phyloP scores from a whole-genome alignment of 1,140 invertebrate genomes.

The Pseudoatta argentina region DNA sequence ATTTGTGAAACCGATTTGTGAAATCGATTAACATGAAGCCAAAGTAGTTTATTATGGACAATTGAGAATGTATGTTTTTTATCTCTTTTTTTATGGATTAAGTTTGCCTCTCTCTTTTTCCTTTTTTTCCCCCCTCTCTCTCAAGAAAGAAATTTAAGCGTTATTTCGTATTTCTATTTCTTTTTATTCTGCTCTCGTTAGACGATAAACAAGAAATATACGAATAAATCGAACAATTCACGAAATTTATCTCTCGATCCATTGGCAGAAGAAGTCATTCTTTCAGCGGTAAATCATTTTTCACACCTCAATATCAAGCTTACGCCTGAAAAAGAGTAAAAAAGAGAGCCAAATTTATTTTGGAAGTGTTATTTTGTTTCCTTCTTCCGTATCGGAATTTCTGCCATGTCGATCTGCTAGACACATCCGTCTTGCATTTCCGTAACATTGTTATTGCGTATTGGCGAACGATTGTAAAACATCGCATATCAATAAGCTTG shows the following conservation, averaged over 20 bases:
- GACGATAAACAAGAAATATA: conserved; percentile 8
- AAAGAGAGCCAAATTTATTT: conserved; percentile 33
- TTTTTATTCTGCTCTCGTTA: background rate
- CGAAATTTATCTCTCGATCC: conserved; percentile 22
- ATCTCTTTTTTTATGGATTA: background rate
- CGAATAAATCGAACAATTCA: conserved; percentile 13
- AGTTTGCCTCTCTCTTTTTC: background rate
- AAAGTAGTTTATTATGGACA: background rate
- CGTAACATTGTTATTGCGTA: conserved; percentile 3
- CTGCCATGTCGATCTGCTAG: background rate
- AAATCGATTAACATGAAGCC: background rate
- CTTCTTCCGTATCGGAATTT: background rate
- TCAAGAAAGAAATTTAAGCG: background rate
- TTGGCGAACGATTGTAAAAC: background rate
- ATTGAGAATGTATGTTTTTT: background rate
- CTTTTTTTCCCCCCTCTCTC: background rate
- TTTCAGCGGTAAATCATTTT: conserved; percentile 6
- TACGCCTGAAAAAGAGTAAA: background rate
- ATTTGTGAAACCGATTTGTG: background rate
- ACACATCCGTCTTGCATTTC: conserved; percentile 7
- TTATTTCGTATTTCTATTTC: background rate
- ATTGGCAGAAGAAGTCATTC: conserved; percentile 35
- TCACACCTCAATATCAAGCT: conserved; percentile 6
- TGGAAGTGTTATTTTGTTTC: conserved; percentile 18
- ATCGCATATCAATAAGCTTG: conserved; percentile 18